phyloP scores from a whole-genome alignment of 2,888 invertebrate species.

The Hemistola chrysoprasaria region DNA sequence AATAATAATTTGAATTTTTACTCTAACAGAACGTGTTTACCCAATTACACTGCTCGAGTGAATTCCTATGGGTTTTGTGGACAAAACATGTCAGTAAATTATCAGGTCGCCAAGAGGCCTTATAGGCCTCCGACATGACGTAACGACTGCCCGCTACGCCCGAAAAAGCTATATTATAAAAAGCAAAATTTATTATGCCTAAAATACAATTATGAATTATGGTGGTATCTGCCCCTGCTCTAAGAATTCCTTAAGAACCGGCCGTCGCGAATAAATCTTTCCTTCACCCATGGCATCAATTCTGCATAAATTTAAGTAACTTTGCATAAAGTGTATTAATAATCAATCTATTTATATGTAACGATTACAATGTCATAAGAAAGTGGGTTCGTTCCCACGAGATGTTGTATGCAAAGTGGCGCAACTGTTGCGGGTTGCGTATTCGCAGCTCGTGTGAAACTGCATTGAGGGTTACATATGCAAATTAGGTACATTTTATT shows the following conservation, averaged over 20 bases:
- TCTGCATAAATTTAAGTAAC: conserved; percentile 40
- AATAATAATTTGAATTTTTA: too few species aligned
- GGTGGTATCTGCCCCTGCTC: too few species aligned
- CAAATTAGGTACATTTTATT: conserved; percentile 46
- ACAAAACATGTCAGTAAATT: too few species aligned
- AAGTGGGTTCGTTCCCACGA: conserved; percentile 54
- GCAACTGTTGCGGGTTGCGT: conserved; percentile 33
- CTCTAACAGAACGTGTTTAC: too few species aligned
- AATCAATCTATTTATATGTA: conserved; percentile 52
- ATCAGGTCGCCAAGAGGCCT: too few species aligned
- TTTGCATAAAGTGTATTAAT: conserved; percentile 57
- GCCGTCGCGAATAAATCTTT: conserved; percentile 22
- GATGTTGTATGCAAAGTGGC: conserved; percentile 54
- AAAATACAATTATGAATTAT: too few species aligned
- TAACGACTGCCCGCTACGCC: too few species aligned
- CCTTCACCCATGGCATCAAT: conserved; percentile 27
- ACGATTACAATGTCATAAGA: conserved; percentile 26
- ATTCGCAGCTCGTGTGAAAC: conserved; percentile 45
- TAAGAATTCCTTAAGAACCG: conserved; percentile 32
- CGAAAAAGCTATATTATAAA: too few species aligned
- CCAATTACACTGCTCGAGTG: too few species aligned
- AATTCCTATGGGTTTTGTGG: too few species aligned
- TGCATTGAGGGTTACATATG: conserved; percentile 52
- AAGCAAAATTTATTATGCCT: too few species aligned
- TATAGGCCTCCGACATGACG: too few species aligned